Conservation (phyloP, 37 sponge, comb jelly and placozoan species). For the Ianthella basta region DNA sequence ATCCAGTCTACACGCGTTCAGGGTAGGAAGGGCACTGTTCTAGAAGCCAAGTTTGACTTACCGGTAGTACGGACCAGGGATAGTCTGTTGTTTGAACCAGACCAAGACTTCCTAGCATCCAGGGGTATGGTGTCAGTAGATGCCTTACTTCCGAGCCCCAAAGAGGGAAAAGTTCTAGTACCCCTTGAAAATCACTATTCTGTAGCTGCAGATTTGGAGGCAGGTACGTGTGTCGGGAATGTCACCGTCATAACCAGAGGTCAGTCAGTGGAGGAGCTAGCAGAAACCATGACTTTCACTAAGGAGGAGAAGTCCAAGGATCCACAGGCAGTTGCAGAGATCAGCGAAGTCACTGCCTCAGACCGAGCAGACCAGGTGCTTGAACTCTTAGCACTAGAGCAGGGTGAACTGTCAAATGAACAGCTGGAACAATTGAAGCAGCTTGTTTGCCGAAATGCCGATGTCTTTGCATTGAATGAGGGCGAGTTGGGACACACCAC, state of each 20-base stretch:
- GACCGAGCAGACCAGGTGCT: neutral
- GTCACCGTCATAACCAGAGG: too few relatives aligned
- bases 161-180: too few relatives aligned
- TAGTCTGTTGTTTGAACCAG: slow-evolving; percentile 25
- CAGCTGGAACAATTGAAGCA: neutral
- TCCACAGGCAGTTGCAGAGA: neutral
- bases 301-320: neutral
- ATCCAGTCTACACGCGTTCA: too few relatives aligned
- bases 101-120: too few relatives aligned
- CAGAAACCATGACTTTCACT: neutral
- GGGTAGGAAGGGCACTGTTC: too few relatives aligned
- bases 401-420: neutral
- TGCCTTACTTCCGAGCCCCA: too few relatives aligned
- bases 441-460: neutral
- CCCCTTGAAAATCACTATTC: too few relatives aligned
- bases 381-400: neutral
- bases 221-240: too few relatives aligned
- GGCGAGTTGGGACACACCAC: slow-evolving; percentile 54
- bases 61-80: neutral
- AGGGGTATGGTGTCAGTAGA: too few relatives aligned
- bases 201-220: too few relatives aligned
- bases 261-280: too few relatives aligned
- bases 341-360: neutral
- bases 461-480: slow-evolving; percentile 1
- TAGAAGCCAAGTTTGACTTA: too few relatives aligned